phyloP scores from a whole-genome alignment of 35 echinoderm and acorn worm species.

The Amphiura filiformis region DNA sequence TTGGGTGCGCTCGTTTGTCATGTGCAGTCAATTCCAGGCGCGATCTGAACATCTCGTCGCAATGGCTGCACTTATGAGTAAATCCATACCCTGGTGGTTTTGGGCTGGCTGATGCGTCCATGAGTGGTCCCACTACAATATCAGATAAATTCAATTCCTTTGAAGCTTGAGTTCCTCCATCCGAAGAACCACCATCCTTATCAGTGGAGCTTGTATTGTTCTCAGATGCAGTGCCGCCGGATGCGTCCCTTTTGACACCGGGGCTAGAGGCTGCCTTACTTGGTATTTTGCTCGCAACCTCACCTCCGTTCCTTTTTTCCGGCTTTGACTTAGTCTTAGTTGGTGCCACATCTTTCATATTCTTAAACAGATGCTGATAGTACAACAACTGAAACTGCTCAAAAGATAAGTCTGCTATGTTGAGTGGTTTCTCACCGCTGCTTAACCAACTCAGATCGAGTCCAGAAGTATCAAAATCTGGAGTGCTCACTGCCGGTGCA shows the following conservation, averaged over 20 bases:
- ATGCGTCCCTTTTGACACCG: no score
- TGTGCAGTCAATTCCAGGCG: background rate
- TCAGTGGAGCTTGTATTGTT: no score
- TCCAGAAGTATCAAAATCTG: no score
- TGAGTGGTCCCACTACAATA: no score
- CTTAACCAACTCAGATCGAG: background rate
- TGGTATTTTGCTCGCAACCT: background rate
- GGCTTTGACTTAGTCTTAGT: background rate
- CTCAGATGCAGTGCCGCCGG: no score
- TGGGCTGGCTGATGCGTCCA: no score
- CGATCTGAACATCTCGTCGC: background rate
- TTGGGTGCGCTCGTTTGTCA: background rate
- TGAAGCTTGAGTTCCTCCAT: no score
- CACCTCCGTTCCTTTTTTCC: background rate
- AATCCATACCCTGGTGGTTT: background rate
- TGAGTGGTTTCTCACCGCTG: background rate
- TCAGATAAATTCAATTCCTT: no score
- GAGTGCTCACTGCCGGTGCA: no score
- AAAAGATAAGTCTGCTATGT: background rate
- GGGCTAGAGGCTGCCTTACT: background rate
- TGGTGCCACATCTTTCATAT: background rate
- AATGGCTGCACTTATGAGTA: background rate
- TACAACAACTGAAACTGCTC: background rate
- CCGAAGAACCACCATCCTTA: no score
- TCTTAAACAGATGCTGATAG: background rate